Conservation (phyloP, 2,797 vertebrate genomes). For the Mus caroli region DNA sequence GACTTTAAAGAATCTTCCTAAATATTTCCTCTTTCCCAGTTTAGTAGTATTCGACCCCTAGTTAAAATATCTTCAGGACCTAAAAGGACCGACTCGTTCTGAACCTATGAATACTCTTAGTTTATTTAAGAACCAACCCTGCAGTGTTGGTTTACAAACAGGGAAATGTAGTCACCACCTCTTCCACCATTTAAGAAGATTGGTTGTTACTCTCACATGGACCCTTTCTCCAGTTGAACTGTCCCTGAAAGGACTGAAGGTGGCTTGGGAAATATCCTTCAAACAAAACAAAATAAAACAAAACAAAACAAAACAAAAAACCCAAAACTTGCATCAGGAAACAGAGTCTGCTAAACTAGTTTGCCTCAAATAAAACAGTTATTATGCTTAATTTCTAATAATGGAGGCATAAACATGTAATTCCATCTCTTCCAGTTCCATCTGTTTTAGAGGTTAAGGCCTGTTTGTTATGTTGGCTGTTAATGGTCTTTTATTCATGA, state of each 20-base stretch:
- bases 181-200: neutral
- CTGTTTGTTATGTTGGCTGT: neutral
- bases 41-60: neutral
- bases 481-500: neutral
- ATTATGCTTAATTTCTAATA: neutral
- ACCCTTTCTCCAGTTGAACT: neutral
- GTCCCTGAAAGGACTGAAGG: neutral
- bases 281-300: neutral
- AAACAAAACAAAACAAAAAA: neutral
- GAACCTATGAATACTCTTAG: neutral
- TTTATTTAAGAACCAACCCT: neutral
- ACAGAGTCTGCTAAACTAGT: conserved; percentile 16
- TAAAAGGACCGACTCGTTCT: conserved; percentile 6
- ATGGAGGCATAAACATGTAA: too few relatives aligned
- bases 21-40: conserved; percentile 20
- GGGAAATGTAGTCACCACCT: neutral
- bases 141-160: neutral
- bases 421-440: neutral
- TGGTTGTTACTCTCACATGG: conserved; percentile 8
- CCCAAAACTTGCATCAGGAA: neutral
- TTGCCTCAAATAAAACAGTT: neutral
- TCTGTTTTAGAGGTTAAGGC: neutral
- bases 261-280: neutral
- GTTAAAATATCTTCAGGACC: neutral
- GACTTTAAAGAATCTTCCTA: neutral